Conservation (phyloP, 2,113 vertebrate genomes). For the Anas platyrhynchos region DNA sequence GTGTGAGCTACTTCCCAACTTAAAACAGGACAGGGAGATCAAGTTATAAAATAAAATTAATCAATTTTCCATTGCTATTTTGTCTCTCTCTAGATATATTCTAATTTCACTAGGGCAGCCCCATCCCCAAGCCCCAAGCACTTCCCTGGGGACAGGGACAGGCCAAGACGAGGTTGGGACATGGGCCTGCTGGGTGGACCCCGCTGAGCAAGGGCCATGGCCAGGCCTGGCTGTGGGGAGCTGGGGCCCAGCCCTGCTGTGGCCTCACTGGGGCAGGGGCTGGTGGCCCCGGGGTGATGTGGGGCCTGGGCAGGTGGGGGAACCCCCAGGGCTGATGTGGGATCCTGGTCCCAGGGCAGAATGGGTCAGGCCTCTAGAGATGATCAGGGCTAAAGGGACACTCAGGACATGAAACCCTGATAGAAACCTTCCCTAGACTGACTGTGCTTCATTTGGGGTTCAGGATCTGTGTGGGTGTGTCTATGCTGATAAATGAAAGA, state of each 20-base stretch:
- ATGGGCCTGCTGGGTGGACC: rapidly evolving
- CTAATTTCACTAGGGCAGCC: rapidly evolving
- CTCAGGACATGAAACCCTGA: neutral
- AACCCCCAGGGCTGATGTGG: neutral
- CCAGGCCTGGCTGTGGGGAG: neutral
- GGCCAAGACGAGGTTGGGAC: rapidly evolving
- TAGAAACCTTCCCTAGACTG: neutral
- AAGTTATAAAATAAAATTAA: neutral
- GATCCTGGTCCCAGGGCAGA: neutral
- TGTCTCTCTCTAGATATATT: neutral
- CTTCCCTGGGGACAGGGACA: rapidly evolving
- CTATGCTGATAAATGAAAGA: neutral
- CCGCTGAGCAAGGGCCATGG: rapidly evolving
- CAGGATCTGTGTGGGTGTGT: neutral
- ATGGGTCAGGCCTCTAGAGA: neutral
- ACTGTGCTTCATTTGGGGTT: neutral
- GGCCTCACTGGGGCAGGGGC: neutral
- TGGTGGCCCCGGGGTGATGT: neutral
- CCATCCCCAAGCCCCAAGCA: rapidly evolving
- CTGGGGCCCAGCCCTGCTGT: neutral
- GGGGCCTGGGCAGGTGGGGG: neutral
- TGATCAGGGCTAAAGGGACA: neutral
- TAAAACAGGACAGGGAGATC: neutral
- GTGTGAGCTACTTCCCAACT: neutral
- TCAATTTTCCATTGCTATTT: neutral